These are phyloP conservation scores for Xyliphius kryptos DNA, from an alignment of 2,113 vertebrate genomes.

Conservation along the genomic window DNA sequence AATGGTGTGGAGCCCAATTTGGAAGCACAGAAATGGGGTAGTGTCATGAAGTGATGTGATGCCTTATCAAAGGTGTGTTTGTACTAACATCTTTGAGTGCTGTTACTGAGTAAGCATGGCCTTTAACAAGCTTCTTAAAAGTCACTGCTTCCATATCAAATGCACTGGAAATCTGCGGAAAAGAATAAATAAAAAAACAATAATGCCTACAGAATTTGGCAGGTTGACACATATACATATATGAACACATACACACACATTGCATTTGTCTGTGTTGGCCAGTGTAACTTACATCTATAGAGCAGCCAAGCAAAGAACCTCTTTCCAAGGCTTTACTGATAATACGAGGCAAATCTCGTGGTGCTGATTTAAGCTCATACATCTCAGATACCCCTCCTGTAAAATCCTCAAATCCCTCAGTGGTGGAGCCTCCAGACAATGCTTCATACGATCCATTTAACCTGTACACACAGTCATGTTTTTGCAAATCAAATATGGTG, in stretches of 20 bases:
- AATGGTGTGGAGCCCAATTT: no score
- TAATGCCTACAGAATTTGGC: not conserved
- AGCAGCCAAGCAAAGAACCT: constrained; percentile 71
- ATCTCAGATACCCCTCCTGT: constrained; percentile 66
- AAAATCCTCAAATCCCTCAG: constrained; percentile 75
- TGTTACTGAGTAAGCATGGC: constrained; percentile 43
- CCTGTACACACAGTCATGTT: no score
- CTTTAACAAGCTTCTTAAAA: constrained; percentile 77
- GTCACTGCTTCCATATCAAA: constrained; percentile 71
- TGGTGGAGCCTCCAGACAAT: constrained; percentile 63
- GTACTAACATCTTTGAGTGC: constrained; percentile 29
- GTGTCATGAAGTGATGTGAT: no score
- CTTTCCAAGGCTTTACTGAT: constrained; percentile 64
- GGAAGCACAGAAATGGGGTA: no score
- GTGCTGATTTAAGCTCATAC: constrained; percentile 61
- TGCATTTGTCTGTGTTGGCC: not conserved
- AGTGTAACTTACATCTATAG: constrained; percentile 61
- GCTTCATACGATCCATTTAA: constrained; percentile 69
- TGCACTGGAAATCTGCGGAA: constrained; percentile 66
- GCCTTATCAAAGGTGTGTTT: not conserved
- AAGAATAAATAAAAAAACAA: constrained; percentile 5
- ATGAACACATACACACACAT: not conserved
- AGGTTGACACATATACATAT: not conserved
- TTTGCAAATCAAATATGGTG: no score
- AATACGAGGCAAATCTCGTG: constrained; percentile 58